These are phyloP conservation scores for Eulemur rufifrons DNA, from an alignment of 2,113 vertebrate genomes.

Conservation along the genomic window DNA sequence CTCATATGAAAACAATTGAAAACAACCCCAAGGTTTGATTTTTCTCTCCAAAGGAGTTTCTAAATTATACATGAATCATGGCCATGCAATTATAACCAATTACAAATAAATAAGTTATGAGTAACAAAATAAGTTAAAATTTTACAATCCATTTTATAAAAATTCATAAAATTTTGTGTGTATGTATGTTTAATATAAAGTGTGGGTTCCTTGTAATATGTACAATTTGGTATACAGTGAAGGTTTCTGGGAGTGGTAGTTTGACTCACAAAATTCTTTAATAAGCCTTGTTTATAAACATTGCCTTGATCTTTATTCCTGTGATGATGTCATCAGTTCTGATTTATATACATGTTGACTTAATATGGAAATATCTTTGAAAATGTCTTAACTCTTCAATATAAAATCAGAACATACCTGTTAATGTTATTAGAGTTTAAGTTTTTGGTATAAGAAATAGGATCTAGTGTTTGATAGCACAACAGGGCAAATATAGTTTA, in stretches of 20 bases:
- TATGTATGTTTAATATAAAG: neutral
- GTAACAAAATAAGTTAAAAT: neutral
- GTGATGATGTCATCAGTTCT: neutral
- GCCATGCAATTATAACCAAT: neutral
- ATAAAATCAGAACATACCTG: neutral
- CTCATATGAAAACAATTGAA: neutral
- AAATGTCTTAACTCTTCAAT: neutral
- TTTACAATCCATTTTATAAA: constrained; percentile 34
- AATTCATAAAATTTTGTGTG: neutral
- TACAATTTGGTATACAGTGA: neutral
- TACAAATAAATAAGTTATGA: neutral
- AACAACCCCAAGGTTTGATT: neutral
- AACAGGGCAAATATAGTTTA: neutral
- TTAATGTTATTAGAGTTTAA: constrained; percentile 4
- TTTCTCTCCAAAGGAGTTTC: constrained; percentile 37
- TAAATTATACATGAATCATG: constrained; percentile 23
- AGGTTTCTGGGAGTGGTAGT: neutral
- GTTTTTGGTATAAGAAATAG: neutral
- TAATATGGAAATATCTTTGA: constrained; percentile 19
- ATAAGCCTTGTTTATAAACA: neutral
- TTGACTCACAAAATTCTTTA: neutral
- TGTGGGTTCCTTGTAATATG: neutral
- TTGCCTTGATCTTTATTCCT: neutral
- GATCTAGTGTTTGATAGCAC: neutral
- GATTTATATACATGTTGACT: neutral